Base-by-base conservation (phyloP, 2,113 vertebrate species). In the Myiozetetes cayanensis region DNA sequence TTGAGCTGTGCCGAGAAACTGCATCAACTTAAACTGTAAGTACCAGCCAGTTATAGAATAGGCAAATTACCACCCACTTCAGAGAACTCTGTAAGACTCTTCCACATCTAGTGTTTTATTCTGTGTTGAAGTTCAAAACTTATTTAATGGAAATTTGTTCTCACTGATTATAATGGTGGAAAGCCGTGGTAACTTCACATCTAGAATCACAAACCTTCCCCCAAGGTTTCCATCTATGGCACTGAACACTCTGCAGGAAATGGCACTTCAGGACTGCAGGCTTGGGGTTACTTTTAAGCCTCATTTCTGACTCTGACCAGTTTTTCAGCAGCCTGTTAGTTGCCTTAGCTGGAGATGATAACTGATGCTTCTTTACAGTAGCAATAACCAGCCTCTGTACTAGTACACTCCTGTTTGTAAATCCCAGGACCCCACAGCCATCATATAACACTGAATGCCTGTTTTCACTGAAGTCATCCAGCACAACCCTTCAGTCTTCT, bases 191-290 rank as follows among this genome's bases (percentile, higher is more conserved):
- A 68, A n/a, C 35, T 72, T 68, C 1, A 0, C 10, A 49, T 17
- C 28, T 49, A 37, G 66, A 85, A 47, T 21, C 31, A 79, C n/a
- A 67, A 56, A 39, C 37, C 41, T 30, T 37, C 35, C 47, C 41
- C 66, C 53, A 10, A 28, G 72, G 53, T 14, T 82, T 75, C 19
- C 3, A 2, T 16, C 6, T 2, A 1, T 27, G 35, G 46, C 11
- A 13, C 5, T 37, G 12, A 85, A 68, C 6, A 8, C 7, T 4
- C 31, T 43, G 41, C 63, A 70, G 24, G 12, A 14, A 82, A 87
- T 0, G 0, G 18, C 4, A 2, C 33, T 81, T 35, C 61, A 31
- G 19, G 46, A 63, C 52, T 52, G 46, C 0, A 5, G 44, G 19
- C 33, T 5, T 85, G 39, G 14, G 8, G 19, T 52, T 75, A 72